Evolutionary conservation across 2,113 vertebrate genomes (phyloP).

Genomic region (Phrynocephalus versicolor): DNA sequence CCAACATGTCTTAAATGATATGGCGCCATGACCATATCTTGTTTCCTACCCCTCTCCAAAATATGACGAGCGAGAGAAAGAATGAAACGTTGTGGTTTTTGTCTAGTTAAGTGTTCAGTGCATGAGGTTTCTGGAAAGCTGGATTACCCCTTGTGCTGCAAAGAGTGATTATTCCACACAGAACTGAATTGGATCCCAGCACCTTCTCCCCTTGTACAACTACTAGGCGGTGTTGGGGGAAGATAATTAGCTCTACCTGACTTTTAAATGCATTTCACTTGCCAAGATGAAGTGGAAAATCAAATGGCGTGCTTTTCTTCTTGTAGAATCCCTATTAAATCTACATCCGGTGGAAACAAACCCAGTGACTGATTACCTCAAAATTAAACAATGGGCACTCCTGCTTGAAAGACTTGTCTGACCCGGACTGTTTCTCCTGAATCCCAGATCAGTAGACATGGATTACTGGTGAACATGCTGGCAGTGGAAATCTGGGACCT

Average conservation of each 20-base stretch:
- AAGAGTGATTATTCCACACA: constrained; percentile 7
- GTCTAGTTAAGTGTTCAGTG: not conserved
- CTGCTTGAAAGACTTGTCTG: not conserved
- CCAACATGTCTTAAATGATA: too few relatives aligned
- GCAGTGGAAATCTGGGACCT: too few relatives aligned
- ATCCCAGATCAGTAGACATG: not conserved
- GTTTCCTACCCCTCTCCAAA: not conserved
- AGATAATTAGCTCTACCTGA: not conserved
- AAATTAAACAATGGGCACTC: not conserved
- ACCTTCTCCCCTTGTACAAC: constrained; percentile 19
- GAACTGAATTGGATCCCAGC: constrained; percentile 34
- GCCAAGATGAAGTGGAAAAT: not conserved
- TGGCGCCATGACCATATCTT: too few relatives aligned
- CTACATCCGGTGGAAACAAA: not conserved
- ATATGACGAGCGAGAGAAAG: not conserved
- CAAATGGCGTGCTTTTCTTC: not conserved
- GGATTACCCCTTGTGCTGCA: constrained; percentile 32
- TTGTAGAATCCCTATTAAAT: not conserved
- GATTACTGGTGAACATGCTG: not conserved
- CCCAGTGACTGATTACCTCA: not conserved
- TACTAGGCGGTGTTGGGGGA: not conserved
- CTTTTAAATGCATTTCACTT: not conserved
- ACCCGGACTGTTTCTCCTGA: not conserved
- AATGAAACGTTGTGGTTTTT: not conserved
- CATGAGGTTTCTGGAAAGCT: not conserved